phyloP scores from a whole-genome alignment of 2,113 vertebrate species.

The Catharus minimus region DNA sequence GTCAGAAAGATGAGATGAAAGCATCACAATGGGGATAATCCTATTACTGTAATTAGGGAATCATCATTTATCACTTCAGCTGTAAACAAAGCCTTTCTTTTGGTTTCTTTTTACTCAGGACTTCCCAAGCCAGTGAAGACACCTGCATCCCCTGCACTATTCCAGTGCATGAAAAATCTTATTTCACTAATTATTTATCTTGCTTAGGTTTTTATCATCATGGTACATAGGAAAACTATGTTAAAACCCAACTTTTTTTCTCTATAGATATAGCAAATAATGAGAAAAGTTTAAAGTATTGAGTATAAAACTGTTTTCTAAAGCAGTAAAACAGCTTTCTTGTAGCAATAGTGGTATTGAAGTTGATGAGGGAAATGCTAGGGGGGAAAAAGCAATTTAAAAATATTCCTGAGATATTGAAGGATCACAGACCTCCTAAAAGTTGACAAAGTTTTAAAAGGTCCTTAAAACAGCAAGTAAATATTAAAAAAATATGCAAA shows the following conservation, averaged over 20 bases:
- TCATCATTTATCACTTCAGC: constrained; percentile 57
- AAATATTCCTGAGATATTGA: background rate
- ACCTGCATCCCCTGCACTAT: background rate
- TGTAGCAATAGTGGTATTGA: background rate
- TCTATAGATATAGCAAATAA: background rate
- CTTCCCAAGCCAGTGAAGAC: background rate
- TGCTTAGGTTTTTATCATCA: background rate
- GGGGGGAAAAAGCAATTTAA: background rate
- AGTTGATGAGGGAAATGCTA: background rate
- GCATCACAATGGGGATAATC: constrained; percentile 63
- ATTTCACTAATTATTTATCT: background rate
- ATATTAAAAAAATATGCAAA: background rate
- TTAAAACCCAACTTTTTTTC: background rate
- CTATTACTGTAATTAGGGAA: constrained; percentile 67
- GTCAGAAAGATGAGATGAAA: constrained; percentile 69
- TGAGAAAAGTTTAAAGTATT: background rate
- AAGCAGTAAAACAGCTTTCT: background rate
- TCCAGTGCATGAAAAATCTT: background rate
- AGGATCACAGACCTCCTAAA: background rate
- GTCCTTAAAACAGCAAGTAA: background rate
- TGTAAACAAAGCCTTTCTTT: constrained; percentile 44
- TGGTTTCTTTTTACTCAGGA: constrained; percentile 24
- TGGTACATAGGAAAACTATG: background rate
- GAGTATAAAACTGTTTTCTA: background rate
- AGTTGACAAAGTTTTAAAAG: background rate